Percentiles rank a stretch among this genome's conserved stretches.
These are phyloP conservation scores for Lacerta agilis DNA, from an alignment of 2,797 vertebrate genomes.

Conservation along the genomic window DNA sequence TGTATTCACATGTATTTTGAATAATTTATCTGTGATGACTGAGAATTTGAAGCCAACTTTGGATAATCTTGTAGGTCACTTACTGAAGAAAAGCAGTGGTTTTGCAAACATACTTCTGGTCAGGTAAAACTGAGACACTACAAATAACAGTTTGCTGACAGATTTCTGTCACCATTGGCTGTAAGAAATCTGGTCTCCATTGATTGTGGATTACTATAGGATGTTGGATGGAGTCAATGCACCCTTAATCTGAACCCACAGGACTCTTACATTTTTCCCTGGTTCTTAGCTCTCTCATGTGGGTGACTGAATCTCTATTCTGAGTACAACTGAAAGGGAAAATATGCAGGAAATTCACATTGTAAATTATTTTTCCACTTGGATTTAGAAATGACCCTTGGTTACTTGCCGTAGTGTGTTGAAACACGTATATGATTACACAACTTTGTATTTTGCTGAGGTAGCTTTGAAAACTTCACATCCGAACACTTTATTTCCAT, in stretches of 20 bases:
- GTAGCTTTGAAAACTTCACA: slow-evolving; percentile 47
- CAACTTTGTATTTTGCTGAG: slow-evolving; percentile 37
- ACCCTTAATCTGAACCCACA: not conserved
- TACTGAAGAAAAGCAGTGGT: not conserved
- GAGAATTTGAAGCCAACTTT: not conserved
- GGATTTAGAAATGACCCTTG: slow-evolving; percentile 12
- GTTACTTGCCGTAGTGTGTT: slow-evolving; percentile 11
- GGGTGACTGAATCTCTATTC: not conserved
- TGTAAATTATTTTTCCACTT: slow-evolving; percentile 14
- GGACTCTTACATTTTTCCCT: not conserved
- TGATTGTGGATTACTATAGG: not conserved
- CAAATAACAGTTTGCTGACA: no score
- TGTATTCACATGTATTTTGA: not conserved
- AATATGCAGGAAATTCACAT: not conserved
- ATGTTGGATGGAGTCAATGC: not conserved
- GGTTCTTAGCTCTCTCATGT: not conserved
- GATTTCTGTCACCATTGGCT: not conserved
- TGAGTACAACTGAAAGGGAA: slow-evolving; percentile 9
- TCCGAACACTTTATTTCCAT: slow-evolving; percentile 48
- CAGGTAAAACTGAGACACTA: not conserved
- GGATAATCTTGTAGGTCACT: not conserved
- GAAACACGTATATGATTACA: slow-evolving; percentile 43
- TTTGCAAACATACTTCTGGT: not conserved
- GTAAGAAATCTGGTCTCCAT: not conserved
- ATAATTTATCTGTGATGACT: not conserved